Base-by-base conservation (phyloP, 2,113 vertebrate species). In the Cisticola juncidis region DNA sequence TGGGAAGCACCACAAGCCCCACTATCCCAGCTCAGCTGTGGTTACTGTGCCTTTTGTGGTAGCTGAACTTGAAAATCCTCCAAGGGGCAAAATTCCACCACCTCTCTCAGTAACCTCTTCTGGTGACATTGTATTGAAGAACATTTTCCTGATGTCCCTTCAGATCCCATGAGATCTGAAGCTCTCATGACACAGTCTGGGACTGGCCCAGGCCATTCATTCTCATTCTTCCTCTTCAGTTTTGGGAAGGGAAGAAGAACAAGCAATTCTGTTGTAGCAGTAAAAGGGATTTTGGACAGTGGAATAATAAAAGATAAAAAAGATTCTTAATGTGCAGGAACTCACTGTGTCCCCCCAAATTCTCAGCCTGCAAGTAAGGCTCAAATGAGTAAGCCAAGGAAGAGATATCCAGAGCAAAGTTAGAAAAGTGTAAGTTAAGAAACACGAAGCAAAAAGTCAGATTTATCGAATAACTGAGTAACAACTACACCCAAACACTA, bases 161-260 rank as follows among this genome's bases (percentile, higher is more conserved):
- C n/a, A n/a, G n/a, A n/a, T n/a, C n/a, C n/a, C n/a, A n/a, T n/a
- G n/a, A n/a, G n/a, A n/a, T n/a, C 25, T 48, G 9, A 88, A 66
- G 28, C 12, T 53, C 47, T 88, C 42, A 86, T 42, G 35, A 62
- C 47, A 60, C 8, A 31, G 20, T 19, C 57, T 88, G 51, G 66
- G 42, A 18, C 23, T 87, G 73, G 19, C 56, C 65, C 66, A 79
- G 51, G 44, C 17, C 47, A 81, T 50, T 33, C 9, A 8, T 78
- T 89, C 88, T 92, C 90, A 54, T 61, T 84, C 71, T 78, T 58
- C 42, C 84, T 69, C 65, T 51, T 40, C 20, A 56, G 47, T 74
- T 95, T 96, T 78, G 60, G 83, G 94, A 96, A 85, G 73, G 18
- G 47, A 33, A 36, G 82, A 96, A 92, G 60, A 93, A 87, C n/a